phyloP scores from a whole-genome alignment of 2,113 vertebrate species.

The Eolophus roseicapilla region DNA sequence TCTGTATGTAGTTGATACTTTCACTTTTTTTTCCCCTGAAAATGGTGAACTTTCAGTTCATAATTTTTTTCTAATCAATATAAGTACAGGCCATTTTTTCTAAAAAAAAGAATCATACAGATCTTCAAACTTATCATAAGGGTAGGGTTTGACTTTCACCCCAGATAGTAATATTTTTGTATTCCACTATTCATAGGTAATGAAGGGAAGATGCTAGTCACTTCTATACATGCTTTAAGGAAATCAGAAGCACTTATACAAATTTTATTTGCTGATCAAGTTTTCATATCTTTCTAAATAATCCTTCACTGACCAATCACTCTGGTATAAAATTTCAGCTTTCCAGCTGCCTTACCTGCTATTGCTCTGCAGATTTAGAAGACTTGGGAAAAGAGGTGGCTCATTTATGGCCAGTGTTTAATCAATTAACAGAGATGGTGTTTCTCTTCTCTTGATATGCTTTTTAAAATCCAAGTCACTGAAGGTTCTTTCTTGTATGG shows the following conservation, averaged over 20 bases:
- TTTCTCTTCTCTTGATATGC: neutral
- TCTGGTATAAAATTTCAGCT: neutral
- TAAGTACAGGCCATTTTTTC: neutral
- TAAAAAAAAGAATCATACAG: neutral
- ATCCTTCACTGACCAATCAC: neutral
- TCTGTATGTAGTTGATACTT: neutral
- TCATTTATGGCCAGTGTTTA: neutral
- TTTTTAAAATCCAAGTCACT: neutral
- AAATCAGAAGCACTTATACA: neutral
- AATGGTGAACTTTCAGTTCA: neutral
- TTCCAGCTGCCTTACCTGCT: neutral
- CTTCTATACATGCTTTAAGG: neutral
- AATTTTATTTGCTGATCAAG: neutral
- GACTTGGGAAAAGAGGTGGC: neutral
- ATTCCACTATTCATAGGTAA: neutral
- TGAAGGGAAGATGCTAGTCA: neutral
- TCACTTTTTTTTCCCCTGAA: neutral
- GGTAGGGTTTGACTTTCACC: neutral
- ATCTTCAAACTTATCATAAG: neutral
- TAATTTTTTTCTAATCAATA: neutral
- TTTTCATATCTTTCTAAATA: neutral
- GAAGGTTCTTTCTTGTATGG: neutral
- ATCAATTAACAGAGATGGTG: neutral
- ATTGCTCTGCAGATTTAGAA: neutral
- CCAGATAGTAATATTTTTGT: neutral